Conservation (phyloP, 2,113 vertebrate genomes). For the Silurus meridionalis region DNA sequence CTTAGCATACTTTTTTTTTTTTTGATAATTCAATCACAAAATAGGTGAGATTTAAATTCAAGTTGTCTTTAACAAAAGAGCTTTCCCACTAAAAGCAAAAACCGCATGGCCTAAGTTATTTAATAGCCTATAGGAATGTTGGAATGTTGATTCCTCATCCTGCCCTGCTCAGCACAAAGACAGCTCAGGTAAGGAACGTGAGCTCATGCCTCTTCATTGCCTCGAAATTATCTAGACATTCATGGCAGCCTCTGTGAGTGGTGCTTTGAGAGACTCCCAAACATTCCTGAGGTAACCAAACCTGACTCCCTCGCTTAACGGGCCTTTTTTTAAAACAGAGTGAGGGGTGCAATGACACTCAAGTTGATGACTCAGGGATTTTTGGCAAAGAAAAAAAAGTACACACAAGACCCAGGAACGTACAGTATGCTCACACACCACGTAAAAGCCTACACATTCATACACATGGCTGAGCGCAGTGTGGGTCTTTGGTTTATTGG, state of each 20-base stretch:
- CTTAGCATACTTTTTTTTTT: background rate
- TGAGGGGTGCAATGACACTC: constrained; percentile 53
- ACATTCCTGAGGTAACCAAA: constrained; percentile 47
- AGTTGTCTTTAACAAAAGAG: background rate
- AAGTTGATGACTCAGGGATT: constrained; percentile 56
- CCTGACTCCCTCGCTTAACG: constrained; percentile 38
- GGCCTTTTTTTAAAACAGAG: constrained; percentile 44
- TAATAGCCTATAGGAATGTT: constrained; percentile 14
- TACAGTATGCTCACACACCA: background rate
- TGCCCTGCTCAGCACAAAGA: background rate
- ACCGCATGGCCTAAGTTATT: background rate
- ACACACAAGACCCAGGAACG: constrained; percentile 2
- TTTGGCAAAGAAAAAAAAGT: constrained; percentile 43
- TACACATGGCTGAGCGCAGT: constrained; percentile 56
- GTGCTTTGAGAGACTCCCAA: constrained; percentile 36
- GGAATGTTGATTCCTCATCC: background rate
- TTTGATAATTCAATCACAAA: background rate
- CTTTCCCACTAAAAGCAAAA: background rate
- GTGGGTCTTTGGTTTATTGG: constrained; percentile 65
- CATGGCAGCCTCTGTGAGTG: constrained; percentile 28
- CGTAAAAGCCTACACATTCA: constrained; percentile 14
- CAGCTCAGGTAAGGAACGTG: constrained; percentile 16
- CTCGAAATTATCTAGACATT: constrained; percentile 21
- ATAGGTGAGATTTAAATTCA: background rate
- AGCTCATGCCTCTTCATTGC: constrained; percentile 31